Base-by-base conservation (phyloP, 1,140 invertebrate genomes). In the Drosophila paulistorum region DNA sequence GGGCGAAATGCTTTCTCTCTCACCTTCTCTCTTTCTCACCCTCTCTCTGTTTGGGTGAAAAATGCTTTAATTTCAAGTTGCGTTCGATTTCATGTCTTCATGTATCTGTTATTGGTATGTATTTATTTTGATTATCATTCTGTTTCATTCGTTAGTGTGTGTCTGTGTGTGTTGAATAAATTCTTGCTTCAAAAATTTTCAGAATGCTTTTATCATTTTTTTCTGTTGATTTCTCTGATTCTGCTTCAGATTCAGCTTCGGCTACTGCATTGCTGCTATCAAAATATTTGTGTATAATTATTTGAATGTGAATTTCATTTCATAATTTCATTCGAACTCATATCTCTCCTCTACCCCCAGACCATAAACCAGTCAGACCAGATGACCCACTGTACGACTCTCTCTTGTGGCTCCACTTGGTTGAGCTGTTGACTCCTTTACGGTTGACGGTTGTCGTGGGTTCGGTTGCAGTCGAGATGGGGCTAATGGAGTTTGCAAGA, bases 401-500 rank as follows among this genome's bases (percentile, higher is more conserved):
- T 30, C 65, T 30, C 65, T 39, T 33, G 33, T 58, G 30, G 55
- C 55, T 9, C 30, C 57, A 37, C 57, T 35, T n/a, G n/a, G 57
- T 59, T 59, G 57, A 59, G 35, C 57, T 59, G 57, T 59, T 59
- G 45, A 33, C 45, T 17, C 41, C 30, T 33, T 17, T 51, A 17
- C 14, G 14, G 26, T 54, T 76, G 66, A 58, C 66, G 59, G 17
- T 39, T 71, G 59, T 69, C 65, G 55, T 54, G 35, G 68, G 66
- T 42, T 61, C 69, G 62, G 65, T 5, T 11, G 37, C 30, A 30
- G 5, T 7, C 30, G 37, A 13, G 37, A 39, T 4, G 72, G 72
- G 72, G 79, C 84, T 89, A 87, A 87, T 87, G 83, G 84, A 87
- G 83, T 87, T 82, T 77, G 66, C 68, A 80, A 77, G 70, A 80